These are phyloP conservation scores for Dromiciops gliroides DNA, from an alignment of 2,113 vertebrate species.

Conservation along the genomic window DNA sequence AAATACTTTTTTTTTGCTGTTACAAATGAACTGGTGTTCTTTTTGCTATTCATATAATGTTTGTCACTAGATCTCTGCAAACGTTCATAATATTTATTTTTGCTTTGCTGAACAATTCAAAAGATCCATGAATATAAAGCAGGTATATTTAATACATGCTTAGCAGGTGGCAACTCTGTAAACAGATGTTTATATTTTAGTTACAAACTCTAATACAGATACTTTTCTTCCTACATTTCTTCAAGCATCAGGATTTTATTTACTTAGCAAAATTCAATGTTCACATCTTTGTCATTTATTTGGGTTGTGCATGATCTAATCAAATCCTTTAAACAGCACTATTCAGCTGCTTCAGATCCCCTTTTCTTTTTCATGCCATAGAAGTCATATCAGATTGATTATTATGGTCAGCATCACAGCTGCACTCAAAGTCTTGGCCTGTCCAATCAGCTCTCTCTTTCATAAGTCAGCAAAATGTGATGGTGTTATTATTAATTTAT, in stretches of 20 bases:
- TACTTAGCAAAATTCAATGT: slow-evolving; percentile 16
- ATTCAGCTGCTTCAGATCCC: neutral
- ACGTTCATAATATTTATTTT: slow-evolving; percentile 52
- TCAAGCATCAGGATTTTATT: slow-evolving; percentile 28
- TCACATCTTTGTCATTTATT: slow-evolving; percentile 56
- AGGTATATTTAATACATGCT: slow-evolving; percentile 48
- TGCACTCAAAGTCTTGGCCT: neutral
- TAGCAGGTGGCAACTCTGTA: slow-evolving; percentile 40
- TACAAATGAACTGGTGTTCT: slow-evolving; percentile 22
- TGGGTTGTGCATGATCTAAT: slow-evolving; percentile 35
- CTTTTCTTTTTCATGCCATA: neutral
- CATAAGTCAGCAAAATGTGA: neutral
- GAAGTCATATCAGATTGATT: neutral
- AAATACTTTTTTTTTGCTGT: slow-evolving; percentile 16
- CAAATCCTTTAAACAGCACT: slow-evolving; percentile 26
- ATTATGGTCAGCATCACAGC: neutral
- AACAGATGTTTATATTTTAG: slow-evolving; percentile 41
- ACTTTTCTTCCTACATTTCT: slow-evolving; percentile 40
- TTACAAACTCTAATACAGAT: slow-evolving; percentile 23
- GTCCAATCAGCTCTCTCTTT: slow-evolving; percentile 5
- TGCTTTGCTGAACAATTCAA: slow-evolving; percentile 42
- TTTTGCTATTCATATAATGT: neutral
- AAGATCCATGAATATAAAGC: slow-evolving; percentile 63
- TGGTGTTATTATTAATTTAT: slow-evolving; percentile 10
- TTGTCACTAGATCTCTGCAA: neutral